phyloP scores from a whole-genome alignment of 2,797 vertebrate genomes.

The Thalassophryne amazonica region DNA sequence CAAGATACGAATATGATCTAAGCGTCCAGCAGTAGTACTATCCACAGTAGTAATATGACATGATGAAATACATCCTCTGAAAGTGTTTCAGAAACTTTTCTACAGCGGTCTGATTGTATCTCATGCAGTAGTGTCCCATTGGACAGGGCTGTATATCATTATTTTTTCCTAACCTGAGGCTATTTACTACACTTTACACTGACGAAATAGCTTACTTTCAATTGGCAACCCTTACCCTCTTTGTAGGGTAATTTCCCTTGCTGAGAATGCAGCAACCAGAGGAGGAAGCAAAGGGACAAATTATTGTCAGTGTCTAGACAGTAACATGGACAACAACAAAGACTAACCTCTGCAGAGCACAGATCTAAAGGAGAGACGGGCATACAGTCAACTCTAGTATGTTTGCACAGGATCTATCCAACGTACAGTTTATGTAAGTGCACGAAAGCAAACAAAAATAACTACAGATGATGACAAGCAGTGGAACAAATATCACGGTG shows the following conservation, averaged over 20 bases:
- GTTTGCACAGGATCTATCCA: conserved; percentile 40
- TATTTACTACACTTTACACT: conserved; percentile 74
- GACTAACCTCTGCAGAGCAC: conserved; percentile 48
- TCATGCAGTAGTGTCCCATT: conserved; percentile 57
- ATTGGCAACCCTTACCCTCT: conserved; percentile 64
- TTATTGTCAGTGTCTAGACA: conserved; percentile 63
- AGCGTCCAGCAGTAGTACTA: conserved; percentile 41
- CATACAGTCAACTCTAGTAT: conserved; percentile 46
- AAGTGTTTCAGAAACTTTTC: conserved; percentile 64
- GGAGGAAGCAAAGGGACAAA: conserved; percentile 66
- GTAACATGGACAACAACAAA: conserved; percentile 64
- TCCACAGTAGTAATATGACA: conserved; percentile 49
- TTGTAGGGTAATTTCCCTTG: conserved; percentile 69
- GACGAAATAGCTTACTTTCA: conserved; percentile 73
- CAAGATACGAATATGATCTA: conserved; percentile 53
- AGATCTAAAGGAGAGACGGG: conserved; percentile 53
- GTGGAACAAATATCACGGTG: conserved; percentile 70
- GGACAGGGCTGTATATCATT: conserved; percentile 69
- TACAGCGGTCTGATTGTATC: conserved; percentile 59
- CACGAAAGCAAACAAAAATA: conserved; percentile 64
- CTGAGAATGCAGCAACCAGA: conserved; percentile 52
- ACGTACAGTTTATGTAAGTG: conserved; percentile 34
- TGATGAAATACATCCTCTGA: conserved; percentile 69
- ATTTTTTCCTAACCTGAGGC: conserved; percentile 69
- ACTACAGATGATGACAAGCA: conserved; percentile 69